These are phyloP conservation scores for Neofelis nebulosa DNA, from an alignment of 2,113 vertebrate species.

Conservation along the genomic window DNA sequence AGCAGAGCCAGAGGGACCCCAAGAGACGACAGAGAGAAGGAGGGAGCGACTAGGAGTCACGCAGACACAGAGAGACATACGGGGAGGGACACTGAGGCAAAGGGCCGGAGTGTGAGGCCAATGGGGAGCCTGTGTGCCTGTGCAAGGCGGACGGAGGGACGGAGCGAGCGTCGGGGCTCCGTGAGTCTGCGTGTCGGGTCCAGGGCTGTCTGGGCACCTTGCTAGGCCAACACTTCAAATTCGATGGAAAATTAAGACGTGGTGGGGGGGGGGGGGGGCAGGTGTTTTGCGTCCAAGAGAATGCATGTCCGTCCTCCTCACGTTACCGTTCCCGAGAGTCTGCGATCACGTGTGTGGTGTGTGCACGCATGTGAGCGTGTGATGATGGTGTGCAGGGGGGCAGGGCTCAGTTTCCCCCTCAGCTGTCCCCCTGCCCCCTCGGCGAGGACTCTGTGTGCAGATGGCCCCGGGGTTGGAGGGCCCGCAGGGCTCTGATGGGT, in stretches of 20 bases:
- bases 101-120: fast-evolving
- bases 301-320: neutral
- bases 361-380: neutral
- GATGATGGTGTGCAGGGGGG: no score
- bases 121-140: fast-evolving
- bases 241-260: neutral
- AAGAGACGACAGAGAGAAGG: fast-evolving
- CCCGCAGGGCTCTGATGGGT: neutral
- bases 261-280: neutral
- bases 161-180: fast-evolving
- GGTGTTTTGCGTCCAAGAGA: neutral
- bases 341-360: neutral
- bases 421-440: neutral
- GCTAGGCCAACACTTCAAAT: neutral
- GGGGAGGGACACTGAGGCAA: neutral
- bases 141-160: fast-evolving
- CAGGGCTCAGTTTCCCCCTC: neutral
- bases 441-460: neutral
- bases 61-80: neutral
- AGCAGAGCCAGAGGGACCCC: neutral
- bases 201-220: fast-evolving
- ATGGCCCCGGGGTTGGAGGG: neutral
- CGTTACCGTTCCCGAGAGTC: neutral
- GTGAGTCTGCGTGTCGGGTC: fast-evolving
- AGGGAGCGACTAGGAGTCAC: neutral